phyloP scores from a whole-genome alignment of 2,888 invertebrate genomes.

The Unio delphinus region DNA sequence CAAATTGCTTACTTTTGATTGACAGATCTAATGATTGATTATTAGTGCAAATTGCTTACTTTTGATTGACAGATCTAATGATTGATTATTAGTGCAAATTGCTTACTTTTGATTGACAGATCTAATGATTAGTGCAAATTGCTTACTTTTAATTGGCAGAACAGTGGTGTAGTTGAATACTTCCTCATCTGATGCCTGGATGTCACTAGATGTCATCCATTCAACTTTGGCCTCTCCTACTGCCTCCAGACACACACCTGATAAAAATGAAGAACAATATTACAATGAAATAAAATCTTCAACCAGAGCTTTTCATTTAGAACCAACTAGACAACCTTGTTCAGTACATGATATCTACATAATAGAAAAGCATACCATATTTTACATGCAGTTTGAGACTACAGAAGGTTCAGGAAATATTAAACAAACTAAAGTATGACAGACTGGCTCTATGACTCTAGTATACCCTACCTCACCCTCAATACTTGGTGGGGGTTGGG shows the following conservation, averaged over 20 bases:
- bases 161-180: constrained; percentile 65
- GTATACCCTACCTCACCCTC: no score
- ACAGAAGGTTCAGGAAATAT: no score
- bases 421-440: no score
- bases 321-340: not conserved
- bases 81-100: no score
- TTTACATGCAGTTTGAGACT: not conserved
- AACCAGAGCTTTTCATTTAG: not conserved
- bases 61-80: no score
- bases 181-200: constrained; percentile 65
- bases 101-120: constrained; percentile 51
- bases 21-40: no score
- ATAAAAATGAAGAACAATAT: constrained; percentile 5
- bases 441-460: no score
- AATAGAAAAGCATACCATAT: not conserved
- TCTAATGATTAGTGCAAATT: not conserved
- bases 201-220: constrained; percentile 68
- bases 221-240: constrained; percentile 65
- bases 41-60: no score
- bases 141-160: constrained; percentile 63
- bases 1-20: no score
- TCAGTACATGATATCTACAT: not conserved
- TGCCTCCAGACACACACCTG: constrained; percentile 64
- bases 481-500: no score
- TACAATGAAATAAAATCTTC: not conserved